Evolutionary conservation across 2,888 invertebrate genomes (phyloP).

Genomic region (Norana najaformis): DNA sequence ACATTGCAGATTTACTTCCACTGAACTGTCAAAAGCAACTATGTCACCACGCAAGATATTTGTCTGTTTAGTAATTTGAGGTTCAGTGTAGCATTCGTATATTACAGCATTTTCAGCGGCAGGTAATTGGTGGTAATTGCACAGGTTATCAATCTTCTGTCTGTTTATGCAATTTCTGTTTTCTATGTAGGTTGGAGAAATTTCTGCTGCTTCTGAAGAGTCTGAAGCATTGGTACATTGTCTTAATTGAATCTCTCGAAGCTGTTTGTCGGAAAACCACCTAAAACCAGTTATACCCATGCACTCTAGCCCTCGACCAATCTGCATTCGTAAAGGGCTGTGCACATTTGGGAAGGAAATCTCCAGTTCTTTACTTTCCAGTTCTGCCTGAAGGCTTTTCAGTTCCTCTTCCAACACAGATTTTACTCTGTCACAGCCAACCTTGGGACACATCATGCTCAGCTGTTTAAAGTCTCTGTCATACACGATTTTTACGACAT

Average conservation of each 20-base stretch:
- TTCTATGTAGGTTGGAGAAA: background rate
- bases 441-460: background rate
- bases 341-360: background rate
- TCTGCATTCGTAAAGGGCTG: constrained; percentile 17
- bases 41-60: background rate
- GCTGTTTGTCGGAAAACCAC: background rate
- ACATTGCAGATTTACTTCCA: background rate
- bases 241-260: background rate
- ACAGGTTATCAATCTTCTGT: background rate
- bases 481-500: background rate
- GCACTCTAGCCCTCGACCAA: background rate
- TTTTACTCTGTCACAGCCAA: background rate
- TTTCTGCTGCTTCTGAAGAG: background rate
- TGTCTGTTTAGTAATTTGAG: background rate
- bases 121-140: background rate
- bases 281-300: background rate
- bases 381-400: background rate
- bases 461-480: background rate
- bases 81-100: background rate
- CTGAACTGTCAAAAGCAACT: background rate
- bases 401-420: background rate
- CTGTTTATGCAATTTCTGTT: background rate
- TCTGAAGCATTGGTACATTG: background rate
- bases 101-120: background rate
- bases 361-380: background rate